Conservation (phyloP, 2,113 vertebrate genomes). For the Ailurus styani region DNA sequence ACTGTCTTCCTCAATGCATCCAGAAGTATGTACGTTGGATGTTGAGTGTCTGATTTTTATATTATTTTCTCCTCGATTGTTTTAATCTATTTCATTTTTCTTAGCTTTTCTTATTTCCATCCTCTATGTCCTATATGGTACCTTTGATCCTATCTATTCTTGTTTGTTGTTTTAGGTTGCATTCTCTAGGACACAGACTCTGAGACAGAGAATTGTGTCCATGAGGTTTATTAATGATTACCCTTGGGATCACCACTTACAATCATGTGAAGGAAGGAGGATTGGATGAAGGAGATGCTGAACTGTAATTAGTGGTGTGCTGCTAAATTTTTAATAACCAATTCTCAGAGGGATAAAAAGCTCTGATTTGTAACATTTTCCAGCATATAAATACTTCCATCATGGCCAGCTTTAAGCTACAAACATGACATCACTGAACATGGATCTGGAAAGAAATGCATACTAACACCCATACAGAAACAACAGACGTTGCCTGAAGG, state of each 20-base stretch:
- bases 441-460: background rate
- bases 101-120: background rate
- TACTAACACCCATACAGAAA: background rate
- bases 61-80: background rate
- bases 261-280: background rate
- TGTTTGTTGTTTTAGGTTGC: background rate
- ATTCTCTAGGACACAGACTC: background rate
- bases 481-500: background rate
- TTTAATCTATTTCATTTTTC: background rate
- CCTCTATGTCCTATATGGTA: background rate
- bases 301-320: background rate
- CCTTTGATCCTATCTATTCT: background rate
- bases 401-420: background rate
- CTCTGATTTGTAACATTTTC: background rate
- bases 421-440: background rate
- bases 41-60: background rate
- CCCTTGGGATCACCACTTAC: background rate
- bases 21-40: background rate
- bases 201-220: background rate
- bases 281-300: background rate
- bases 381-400: background rate
- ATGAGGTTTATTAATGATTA: background rate
- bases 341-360: background rate
- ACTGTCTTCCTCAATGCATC: background rate
- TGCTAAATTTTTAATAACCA: constrained; percentile 3